phyloP scores from a whole-genome alignment of 1,140 invertebrate species.

The Reticulitermes speratus region DNA sequence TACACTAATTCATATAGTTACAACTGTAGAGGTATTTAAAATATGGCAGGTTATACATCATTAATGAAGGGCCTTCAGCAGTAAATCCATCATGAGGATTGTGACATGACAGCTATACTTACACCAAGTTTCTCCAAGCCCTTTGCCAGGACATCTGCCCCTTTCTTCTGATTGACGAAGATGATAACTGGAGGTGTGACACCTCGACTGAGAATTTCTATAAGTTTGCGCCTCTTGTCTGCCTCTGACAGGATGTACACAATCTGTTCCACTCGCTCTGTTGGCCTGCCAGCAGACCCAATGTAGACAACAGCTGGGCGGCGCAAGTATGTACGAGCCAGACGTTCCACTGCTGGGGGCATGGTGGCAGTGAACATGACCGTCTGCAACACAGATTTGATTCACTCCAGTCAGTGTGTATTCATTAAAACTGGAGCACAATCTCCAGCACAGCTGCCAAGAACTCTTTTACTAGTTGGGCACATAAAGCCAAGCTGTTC shows the following conservation, averaged over 20 bases:
- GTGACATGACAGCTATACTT: constrained; percentile 42
- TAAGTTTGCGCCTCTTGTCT: constrained; percentile 88
- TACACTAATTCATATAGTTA: too few relatives aligned
- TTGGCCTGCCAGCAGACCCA: constrained; percentile 97
- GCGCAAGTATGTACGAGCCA: constrained; percentile 92
- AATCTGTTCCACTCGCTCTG: constrained; percentile 96
- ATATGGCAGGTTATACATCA: too few relatives aligned
- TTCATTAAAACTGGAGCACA: background rate
- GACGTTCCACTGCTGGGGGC: constrained; percentile 94
- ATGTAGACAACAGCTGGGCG: constrained; percentile 98
- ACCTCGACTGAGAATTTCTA: constrained; percentile 81
- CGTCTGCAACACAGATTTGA: constrained; percentile 62
- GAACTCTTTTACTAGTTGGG: too few relatives aligned
- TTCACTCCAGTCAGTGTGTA: too few relatives aligned
- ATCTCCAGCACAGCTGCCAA: too few relatives aligned
- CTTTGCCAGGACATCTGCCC: constrained; percentile 96
- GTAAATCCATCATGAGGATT: too few relatives aligned
- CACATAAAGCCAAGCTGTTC: too few relatives aligned
- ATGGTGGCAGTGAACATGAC: constrained; percentile 99
- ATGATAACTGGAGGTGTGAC: constrained; percentile 98
- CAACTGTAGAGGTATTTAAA: too few relatives aligned
- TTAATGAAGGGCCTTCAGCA: too few relatives aligned
- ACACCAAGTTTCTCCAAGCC: constrained; percentile 94
- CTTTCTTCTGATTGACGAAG: constrained; percentile 99
- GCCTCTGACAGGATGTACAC: constrained; percentile 93